Evolutionary conservation across 2,113 vertebrate species (phyloP), one percentile per base, ranked within the genome.

Genomic region (Rhynchomys soricoides): DNA sequence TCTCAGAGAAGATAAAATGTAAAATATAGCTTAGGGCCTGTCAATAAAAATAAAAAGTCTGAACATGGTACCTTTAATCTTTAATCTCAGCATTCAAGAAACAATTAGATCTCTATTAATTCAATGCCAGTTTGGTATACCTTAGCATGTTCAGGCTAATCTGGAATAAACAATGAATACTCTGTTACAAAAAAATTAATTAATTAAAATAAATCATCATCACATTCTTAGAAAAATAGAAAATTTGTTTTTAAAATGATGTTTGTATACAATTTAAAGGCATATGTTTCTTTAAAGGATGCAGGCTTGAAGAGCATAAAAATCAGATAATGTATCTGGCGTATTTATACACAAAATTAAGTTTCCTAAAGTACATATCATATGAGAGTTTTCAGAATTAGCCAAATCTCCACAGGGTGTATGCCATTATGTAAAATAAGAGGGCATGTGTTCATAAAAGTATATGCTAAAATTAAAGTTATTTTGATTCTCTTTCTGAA

Each of bases 391-490:
- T 86, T 89, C 10, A 93, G 7, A 91, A 40, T 66, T 73, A 91
- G 19, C 19, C 83, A 93, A 91, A 86, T 64, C 6, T 7, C 16
- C 50, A 81, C 26, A 29, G 17, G 57, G 11, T 52, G 13, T 6
- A 40, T 85, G 37, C 16, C 12, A 87, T 95, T 83, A n/a, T 75
- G 8, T 70, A 52, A 43, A 89, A 81, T n/a, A 85, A 71, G 17
- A 8, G 7, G 16, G 26, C 10, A 29, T 90, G 5, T 55, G 11
- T 78, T 91, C 22, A 55, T 2, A 55, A 86, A 88, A 52, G 0
- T 31, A 91, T 91, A 50, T 43, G 59, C 29, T 79, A 87, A 95
- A 73, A 45, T 92, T 86, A 77, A 90, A 78, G 50, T 87, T n/a
- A 75, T 5, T 87, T 86, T 59, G 4, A 68, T 94, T 83, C 34